Evolutionary conservation across 2,888 invertebrate genomes (phyloP).

Genomic region (Furcula furcula): DNA sequence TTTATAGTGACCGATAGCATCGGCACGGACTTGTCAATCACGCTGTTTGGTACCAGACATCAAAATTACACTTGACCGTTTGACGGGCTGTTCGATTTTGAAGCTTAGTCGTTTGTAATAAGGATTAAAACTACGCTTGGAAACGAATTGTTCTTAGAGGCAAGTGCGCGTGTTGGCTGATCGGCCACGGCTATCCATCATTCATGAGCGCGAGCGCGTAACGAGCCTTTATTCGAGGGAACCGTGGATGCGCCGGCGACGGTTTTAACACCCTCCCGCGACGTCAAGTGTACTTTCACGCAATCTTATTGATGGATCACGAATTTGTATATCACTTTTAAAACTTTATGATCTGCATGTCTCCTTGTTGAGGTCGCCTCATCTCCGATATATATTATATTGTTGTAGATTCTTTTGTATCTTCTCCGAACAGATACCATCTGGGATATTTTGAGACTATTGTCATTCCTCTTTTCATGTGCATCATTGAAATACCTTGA

Average conservation of each 20-base stretch:
- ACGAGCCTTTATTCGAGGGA: slow-evolving; percentile 72
- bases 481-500: slow-evolving; percentile 53
- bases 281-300: slow-evolving; percentile 22
- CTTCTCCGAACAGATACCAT: slow-evolving; percentile 38
- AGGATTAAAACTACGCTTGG: slow-evolving; percentile 16
- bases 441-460: slow-evolving; percentile 48
- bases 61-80: slow-evolving; percentile 43
- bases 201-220: slow-evolving; percentile 67
- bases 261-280: slow-evolving; percentile 55
- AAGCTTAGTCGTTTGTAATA: slow-evolving; percentile 39
- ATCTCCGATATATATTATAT: slow-evolving; percentile 29
- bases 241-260: slow-evolving; percentile 53
- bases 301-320: slow-evolving; percentile 55
- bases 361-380: slow-evolving; percentile 36
- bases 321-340: slow-evolving; percentile 48
- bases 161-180: slow-evolving; percentile 46
- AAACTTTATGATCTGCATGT: slow-evolving; percentile 51
- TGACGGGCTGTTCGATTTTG: slow-evolving; percentile 32
- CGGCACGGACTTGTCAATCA: slow-evolving; percentile 79
- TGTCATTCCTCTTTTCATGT: slow-evolving; percentile 54
- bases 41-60: slow-evolving; percentile 44
- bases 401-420: slow-evolving; percentile 32
- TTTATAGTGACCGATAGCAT: slow-evolving; percentile 74
- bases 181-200: slow-evolving; percentile 76
- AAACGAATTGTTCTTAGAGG: slow-evolving; percentile 23